Conservation (phyloP, 2,113 vertebrate species). For the Sinocyclocheilus rhinocerous region DNA sequence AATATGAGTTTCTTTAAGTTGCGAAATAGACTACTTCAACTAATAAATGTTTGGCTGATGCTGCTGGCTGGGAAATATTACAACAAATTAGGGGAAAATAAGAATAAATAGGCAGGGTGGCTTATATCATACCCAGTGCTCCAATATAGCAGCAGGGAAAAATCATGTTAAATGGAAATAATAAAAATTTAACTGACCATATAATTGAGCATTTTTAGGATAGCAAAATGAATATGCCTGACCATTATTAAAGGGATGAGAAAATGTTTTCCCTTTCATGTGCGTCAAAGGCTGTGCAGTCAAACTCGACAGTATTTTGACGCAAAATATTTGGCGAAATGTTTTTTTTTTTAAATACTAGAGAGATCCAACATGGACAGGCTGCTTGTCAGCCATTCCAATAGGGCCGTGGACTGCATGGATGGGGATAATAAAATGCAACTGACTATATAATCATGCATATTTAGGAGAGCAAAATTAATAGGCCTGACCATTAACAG, state of each 20-base stretch:
- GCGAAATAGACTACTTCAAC: conserved; percentile 40
- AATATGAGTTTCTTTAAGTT: conserved; percentile 48
- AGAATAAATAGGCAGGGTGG: conserved; percentile 21
- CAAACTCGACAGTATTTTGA: not conserved
- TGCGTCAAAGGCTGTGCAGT: not conserved
- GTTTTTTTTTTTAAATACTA: not conserved
- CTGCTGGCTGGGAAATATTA: conserved; percentile 42
- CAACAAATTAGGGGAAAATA: conserved; percentile 40
- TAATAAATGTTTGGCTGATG: conserved; percentile 50
- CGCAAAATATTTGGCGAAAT: not conserved
- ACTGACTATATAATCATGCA: conserved; percentile 12
- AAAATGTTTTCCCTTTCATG: not conserved
- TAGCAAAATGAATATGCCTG: not conserved
- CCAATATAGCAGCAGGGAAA: not conserved
- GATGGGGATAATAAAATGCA: not conserved
- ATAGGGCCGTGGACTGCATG: not conserved
- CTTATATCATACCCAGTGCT: conserved; percentile 14
- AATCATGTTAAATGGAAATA: not conserved
- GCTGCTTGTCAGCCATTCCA: not conserved
- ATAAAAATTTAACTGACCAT: not conserved
- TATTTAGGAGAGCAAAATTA: not conserved
- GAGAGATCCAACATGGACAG: not conserved
- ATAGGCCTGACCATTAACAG: not conserved
- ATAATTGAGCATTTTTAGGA: not conserved
- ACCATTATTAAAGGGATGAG: conserved; percentile 1